Evolutionary conservation across 1,140 invertebrate genomes (phyloP).

Genomic region (Ditylenchus dipsaci): DNA sequence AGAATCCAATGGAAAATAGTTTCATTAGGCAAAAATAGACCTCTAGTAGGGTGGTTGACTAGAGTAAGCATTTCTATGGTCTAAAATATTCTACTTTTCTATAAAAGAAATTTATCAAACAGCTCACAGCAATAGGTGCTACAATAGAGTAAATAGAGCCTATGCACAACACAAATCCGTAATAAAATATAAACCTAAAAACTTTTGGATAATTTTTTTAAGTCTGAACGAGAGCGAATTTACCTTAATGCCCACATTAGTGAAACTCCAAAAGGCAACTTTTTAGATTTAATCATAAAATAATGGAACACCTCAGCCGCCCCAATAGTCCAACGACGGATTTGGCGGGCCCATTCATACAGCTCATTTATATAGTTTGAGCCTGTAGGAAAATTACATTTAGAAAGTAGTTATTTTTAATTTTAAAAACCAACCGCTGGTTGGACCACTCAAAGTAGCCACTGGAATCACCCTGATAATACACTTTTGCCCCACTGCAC

Average conservation of each 20-base stretch:
- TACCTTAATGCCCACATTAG: conserved; percentile 32
- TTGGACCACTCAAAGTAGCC: conserved; percentile 39
- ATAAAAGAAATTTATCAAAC: not conserved
- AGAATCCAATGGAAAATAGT: conserved; percentile 32
- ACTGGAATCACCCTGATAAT: conserved; percentile 36
- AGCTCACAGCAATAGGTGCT: conserved; percentile 31
- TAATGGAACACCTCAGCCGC: conserved; percentile 50
- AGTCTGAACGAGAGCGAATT: not conserved
- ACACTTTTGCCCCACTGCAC: conserved; percentile 35
- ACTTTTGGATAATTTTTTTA: not conserved
- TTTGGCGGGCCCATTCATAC: conserved; percentile 47
- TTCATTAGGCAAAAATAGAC: conserved; percentile 32
- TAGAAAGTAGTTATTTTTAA: too few relatives aligned
- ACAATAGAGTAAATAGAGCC: conserved; percentile 39
- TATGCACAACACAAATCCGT: conserved; percentile 45
- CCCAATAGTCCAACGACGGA: conserved; percentile 47
- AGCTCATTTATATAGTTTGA: conserved; percentile 40
- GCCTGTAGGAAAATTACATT: too few relatives aligned
- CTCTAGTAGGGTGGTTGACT: conserved; percentile 4
- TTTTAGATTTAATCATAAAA: conserved; percentile 43
- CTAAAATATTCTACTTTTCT: not conserved
- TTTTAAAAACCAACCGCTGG: conserved; percentile 24
- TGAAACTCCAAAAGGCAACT: conserved; percentile 29
- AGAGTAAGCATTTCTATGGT: not conserved
- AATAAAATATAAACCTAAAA: conserved; percentile 39